Conservation (phyloP, 2,888 invertebrate species). For the Drosophila atripex region DNA sequence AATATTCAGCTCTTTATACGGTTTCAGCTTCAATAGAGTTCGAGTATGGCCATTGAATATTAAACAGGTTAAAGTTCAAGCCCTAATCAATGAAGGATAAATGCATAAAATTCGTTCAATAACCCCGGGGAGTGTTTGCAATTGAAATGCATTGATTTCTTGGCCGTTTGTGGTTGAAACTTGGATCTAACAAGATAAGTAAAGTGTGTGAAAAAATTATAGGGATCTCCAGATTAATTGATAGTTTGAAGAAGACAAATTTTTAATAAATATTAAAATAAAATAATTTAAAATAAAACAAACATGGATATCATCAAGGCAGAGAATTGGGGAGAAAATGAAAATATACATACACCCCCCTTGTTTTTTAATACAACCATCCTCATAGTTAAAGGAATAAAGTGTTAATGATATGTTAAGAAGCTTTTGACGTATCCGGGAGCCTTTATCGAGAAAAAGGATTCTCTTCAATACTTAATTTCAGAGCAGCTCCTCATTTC, state of each 20-base stretch:
- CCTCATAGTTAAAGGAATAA: no score
- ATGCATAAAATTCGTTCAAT: constrained; percentile 4
- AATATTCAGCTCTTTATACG: constrained; percentile 47
- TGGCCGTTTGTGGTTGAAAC: neutral
- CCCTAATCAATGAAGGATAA: constrained; percentile 27
- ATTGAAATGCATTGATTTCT: constrained; percentile 11
- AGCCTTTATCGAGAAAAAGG: constrained; percentile 15
- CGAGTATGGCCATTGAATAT: constrained; percentile 71
- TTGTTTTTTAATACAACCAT: no score
- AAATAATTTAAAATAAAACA: neutral
- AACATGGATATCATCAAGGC: neutral
- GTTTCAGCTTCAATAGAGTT: constrained; percentile 43
- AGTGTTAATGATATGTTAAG: constrained; percentile 31
- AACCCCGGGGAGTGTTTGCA: neutral
- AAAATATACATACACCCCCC: no score
- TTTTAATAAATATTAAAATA: no score
- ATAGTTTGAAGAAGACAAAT: no score
- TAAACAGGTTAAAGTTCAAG: constrained; percentile 53
- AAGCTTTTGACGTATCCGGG: constrained; percentile 5
- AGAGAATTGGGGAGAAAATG: no score
- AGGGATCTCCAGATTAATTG: no score
- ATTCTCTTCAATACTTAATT: constrained; percentile 4
- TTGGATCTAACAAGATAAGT: neutral
- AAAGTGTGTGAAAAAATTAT: neutral
- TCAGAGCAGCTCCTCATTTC: neutral